Percentiles rank a stretch among this genome's conserved stretches.
Evolutionary conservation across 2,113 vertebrate genomes (phyloP).

Genomic region (Motacilla alba): DNA sequence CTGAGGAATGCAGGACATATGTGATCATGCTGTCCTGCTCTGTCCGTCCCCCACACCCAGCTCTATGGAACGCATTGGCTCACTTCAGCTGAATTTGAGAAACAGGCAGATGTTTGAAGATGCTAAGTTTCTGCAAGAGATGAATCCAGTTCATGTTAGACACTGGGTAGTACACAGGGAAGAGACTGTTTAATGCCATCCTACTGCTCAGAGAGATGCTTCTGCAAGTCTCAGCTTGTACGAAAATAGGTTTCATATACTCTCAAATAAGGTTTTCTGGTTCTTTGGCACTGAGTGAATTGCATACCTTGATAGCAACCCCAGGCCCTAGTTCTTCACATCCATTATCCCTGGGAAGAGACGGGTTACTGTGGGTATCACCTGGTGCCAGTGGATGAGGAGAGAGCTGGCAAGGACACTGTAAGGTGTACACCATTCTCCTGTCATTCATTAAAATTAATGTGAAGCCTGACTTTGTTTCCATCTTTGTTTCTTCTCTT

Average conservation of each 20-base stretch:
- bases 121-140: background rate
- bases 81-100: background rate
- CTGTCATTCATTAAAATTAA: background rate
- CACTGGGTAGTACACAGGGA: background rate
- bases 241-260: background rate
- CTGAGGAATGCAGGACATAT: background rate
- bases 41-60: background rate
- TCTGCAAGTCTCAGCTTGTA: background rate
- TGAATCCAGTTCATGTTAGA: background rate
- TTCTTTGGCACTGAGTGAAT: slow-evolving; percentile 18
- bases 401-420: background rate
- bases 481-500: background rate
- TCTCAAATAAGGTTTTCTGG: background rate
- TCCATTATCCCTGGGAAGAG: background rate
- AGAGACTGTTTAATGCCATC: background rate
- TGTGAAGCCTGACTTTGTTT: background rate
- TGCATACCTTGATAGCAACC: background rate
- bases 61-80: background rate
- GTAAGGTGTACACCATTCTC: background rate
- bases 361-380: background rate
- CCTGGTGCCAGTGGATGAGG: background rate
- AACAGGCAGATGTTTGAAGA: background rate
- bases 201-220: background rate
- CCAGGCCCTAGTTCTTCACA: background rate
- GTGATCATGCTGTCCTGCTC: background rate